Evolutionary conservation across 2,888 invertebrate genomes (phyloP), one percentile per base, ranked within the genome.

Genomic region (Diaphora mendica): DNA sequence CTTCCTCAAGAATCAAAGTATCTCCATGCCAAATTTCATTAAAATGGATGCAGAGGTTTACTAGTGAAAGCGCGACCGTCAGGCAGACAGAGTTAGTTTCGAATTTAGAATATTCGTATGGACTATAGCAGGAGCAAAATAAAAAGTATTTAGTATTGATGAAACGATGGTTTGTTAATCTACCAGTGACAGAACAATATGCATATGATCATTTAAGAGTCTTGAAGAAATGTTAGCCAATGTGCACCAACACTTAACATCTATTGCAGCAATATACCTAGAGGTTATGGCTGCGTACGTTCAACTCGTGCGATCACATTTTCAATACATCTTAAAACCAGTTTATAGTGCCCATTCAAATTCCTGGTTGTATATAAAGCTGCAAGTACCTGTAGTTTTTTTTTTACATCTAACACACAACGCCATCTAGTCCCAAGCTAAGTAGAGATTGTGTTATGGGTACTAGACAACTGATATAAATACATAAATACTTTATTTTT

Each of bases 281-380:
- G n/a, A 65, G 64, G 23, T 13, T 7, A 33, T 33, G n/a, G 30
- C 64, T 64, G 33, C 30, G 33, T 33, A 35, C 64, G n/a, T 65
- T 65, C 64, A 65, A 33, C 64, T 65, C 64, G 39, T 11, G 23
- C 64, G 20, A 65, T 39, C 39, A 39, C 64, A 65, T 65, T n/a
- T 64, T 65, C 33, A 65, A 4, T 35, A 11, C n/a, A 23, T 26
- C 35, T 64, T 11, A 64, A 35, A 33, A 11, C 35, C 20, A 35
- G 64, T 64, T 64, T 33, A 64, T 64, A 39, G 11, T 65, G 23
- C 13, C 11, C 3, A 65, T 11, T 33, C 23, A 33, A 64, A 39
- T 65, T 39, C 64, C 64, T 65, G 64, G 23, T 65, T 35, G 64
- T 23, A 39, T n/a, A 3, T 62, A 62, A 39, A 30, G 62, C 30